These are phyloP conservation scores for Ophion obscuratus DNA, from an alignment of 2,888 invertebrate species.

Conservation along the genomic window DNA sequence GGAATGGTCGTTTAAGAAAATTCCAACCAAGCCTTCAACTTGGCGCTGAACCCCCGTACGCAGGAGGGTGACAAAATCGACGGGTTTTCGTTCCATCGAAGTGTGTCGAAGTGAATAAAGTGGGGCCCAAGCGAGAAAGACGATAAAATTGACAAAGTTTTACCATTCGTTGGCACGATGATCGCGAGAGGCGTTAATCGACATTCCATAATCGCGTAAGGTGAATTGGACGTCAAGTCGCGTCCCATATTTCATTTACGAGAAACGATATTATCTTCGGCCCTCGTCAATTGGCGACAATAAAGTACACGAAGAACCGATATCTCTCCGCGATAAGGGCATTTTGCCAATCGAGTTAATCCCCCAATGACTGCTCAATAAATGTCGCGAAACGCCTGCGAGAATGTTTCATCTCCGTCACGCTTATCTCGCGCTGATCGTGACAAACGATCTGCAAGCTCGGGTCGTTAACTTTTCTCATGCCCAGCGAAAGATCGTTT, in stretches of 20 bases:
- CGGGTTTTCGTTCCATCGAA: too few species aligned
- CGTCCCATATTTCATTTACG: neutral
- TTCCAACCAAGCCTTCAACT: too few species aligned
- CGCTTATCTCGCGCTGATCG: constrained; percentile 17
- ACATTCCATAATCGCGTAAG: neutral
- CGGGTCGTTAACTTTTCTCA: constrained; percentile 34
- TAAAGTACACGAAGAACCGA: constrained; percentile 4
- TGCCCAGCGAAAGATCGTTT: constrained; percentile 13
- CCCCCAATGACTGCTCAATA: constrained; percentile 5
- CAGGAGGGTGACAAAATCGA: too few species aligned
- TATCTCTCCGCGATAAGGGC: neutral
- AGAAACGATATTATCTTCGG: constrained; percentile 3
- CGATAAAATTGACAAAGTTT: too few species aligned
- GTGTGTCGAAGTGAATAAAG: too few species aligned
- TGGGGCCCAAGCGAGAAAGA: too few species aligned
- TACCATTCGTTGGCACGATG: neutral
- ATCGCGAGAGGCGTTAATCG: neutral
- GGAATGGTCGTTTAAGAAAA: too few species aligned
- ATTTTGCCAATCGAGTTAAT: constrained; percentile 18
- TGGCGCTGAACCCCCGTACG: too few species aligned
- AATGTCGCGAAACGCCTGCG: constrained; percentile 8
- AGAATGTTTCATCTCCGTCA: neutral
- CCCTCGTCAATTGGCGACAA: constrained; percentile 4
- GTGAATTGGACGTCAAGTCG: neutral
- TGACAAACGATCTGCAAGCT: constrained; percentile 49